Percentiles rank a stretch among this genome's conserved stretches.
These are phyloP conservation scores for Eidolon helvum DNA, from an alignment of 2,113 vertebrate species.

Conservation along the genomic window DNA sequence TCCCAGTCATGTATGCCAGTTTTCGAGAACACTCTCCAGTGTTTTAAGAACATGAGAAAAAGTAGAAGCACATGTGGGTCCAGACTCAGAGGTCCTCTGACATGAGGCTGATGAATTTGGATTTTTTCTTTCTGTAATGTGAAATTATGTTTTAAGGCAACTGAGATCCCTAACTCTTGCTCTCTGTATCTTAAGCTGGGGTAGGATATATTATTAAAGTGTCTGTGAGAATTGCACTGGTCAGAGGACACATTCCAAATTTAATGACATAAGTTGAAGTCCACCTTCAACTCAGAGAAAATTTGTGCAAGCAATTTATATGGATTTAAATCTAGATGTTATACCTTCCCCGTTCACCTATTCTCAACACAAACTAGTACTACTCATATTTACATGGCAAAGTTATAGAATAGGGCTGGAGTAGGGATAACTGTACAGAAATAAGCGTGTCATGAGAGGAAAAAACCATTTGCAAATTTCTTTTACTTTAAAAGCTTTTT, in stretches of 20 bases:
- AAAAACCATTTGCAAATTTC: neutral
- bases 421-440: neutral
- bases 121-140: neutral
- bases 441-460: accelerated
- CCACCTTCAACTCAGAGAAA: neutral
- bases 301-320: neutral
- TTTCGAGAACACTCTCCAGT: neutral
- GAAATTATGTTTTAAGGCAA: neutral
- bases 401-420: accelerated
- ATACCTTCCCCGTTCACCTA: neutral
- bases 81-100: neutral
- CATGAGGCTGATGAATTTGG: neutral
- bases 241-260: neutral
- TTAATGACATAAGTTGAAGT: neutral
- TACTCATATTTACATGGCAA: neutral
- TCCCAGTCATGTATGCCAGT: neutral
- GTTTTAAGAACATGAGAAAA: neutral
- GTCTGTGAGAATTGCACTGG: neutral
- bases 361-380: neutral
- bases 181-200: neutral
- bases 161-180: neutral
- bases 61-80: neutral
- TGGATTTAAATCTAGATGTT: neutral
- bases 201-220: neutral
- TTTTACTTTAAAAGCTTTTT: neutral